A percentile compares a stretch with the other conserved stretches of the same genome.
phyloP scores from a whole-genome alignment of 37 sponge, comb jelly and placozoan genomes.

The Haliclona indistincta region DNA sequence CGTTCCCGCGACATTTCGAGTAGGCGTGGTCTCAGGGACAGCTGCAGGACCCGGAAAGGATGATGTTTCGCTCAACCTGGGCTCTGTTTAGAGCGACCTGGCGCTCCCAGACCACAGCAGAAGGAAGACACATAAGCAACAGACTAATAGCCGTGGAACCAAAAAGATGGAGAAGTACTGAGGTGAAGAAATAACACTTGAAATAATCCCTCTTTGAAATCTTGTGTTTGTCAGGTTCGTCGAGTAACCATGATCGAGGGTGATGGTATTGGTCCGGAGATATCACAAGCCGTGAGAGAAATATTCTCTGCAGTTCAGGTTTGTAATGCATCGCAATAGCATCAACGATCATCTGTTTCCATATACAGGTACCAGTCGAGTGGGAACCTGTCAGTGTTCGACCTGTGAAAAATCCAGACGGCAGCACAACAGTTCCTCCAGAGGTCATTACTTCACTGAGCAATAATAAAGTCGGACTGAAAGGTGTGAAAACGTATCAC shows the following conservation, averaged over 20 bases:
- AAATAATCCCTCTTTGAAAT: too few species aligned
- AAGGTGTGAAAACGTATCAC: constrained; percentile 77
- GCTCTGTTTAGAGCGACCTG: too few species aligned
- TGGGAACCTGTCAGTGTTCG: constrained; percentile 93
- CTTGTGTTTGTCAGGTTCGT: neutral
- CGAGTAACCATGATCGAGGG: constrained; percentile 93
- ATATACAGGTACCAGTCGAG: constrained; percentile 70
- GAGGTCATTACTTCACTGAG: constrained; percentile 88
- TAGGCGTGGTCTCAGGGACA: too few species aligned
- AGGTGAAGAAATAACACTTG: constrained; percentile 6
- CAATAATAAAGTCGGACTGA: constrained; percentile 95
- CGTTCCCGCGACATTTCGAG: neutral
- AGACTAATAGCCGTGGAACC: neutral
- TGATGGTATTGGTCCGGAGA: constrained; percentile 99
- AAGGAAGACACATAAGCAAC: neutral
- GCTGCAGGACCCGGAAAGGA: too few species aligned
- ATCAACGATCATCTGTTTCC: neutral
- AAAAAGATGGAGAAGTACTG: constrained; percentile 14
- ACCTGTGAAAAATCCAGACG: constrained; percentile 76
- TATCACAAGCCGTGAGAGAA: constrained; percentile 88
- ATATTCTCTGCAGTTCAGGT: constrained; percentile 93
- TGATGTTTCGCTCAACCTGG: too few species aligned
- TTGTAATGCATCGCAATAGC: neutral
- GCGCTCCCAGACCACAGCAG: neutral
- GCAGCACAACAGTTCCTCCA: constrained; percentile 81